Evolutionary conservation across 2,888 invertebrate genomes (phyloP).

Genomic region (Rotaria sp.): DNA sequence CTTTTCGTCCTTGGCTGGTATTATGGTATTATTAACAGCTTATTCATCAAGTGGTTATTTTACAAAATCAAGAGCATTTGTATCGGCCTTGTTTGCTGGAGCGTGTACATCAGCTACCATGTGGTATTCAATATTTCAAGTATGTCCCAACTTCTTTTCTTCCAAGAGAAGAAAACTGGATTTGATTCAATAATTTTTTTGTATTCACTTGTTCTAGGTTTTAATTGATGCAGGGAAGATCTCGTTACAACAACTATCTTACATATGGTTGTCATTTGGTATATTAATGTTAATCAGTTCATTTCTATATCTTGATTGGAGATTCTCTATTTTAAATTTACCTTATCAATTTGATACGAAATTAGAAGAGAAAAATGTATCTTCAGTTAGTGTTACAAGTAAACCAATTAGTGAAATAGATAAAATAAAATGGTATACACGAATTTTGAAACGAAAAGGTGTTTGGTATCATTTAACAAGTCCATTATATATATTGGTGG

Average conservation of each 20-base stretch:
- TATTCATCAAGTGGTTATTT: slow-evolving; percentile 17
- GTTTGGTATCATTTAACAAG: not conserved
- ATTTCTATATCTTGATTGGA: not conserved
- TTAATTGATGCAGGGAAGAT: not conserved
- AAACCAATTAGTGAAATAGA: not conserved
- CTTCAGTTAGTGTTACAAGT: not conserved
- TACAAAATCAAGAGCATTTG: slow-evolving; percentile 6
- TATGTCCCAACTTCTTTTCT: not conserved
- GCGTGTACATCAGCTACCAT: not conserved
- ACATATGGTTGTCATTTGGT: not conserved
- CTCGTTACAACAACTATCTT: not conserved
- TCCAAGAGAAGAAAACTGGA: not conserved
- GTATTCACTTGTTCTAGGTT: not conserved
- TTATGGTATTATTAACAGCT: not conserved
- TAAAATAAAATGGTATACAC: not conserved
- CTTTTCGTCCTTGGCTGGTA: not conserved
- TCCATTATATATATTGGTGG: not conserved
- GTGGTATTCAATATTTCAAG: slow-evolving; percentile 16
- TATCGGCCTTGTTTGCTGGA: not conserved
- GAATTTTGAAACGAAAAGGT: not conserved
- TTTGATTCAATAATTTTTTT: not conserved
- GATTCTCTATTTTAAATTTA: not conserved
- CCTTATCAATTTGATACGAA: not conserved
- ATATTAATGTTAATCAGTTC: not conserved
- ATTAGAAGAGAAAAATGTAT: not conserved